These are phyloP conservation scores for Napeogenes sylphis DNA, from an alignment of 2,888 invertebrate species.

Conservation along the genomic window DNA sequence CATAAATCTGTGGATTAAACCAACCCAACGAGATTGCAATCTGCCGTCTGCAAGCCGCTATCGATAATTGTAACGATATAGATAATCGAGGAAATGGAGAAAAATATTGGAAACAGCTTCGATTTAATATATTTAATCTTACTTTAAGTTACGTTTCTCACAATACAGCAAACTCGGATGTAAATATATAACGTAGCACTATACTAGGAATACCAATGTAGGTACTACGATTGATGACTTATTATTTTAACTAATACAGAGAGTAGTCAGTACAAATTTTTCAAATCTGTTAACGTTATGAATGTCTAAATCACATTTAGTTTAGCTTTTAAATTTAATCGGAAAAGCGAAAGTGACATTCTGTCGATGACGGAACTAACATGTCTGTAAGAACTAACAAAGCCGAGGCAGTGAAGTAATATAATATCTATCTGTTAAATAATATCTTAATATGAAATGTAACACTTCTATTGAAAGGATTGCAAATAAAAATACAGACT, in stretches of 20 bases:
- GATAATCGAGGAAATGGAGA: slow-evolving; percentile 44
- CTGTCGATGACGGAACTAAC: no score
- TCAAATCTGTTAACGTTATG: no score
- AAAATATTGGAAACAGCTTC: slow-evolving; percentile 29
- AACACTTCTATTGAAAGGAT: slow-evolving; percentile 35
- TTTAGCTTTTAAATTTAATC: no score
- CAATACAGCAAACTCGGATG: background rate
- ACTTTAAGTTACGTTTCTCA: slow-evolving; percentile 16
- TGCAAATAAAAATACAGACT: slow-evolving; percentile 46
- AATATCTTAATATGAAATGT: slow-evolving; percentile 23
- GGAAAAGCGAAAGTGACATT: no score
- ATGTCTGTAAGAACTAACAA: no score
- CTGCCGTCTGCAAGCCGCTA: slow-evolving; percentile 57
- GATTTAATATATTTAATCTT: slow-evolving; percentile 33
- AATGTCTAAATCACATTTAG: no score
- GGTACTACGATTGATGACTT: no score
- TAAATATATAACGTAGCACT: no score
- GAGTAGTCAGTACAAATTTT: no score
- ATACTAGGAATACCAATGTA: no score
- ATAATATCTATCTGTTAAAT: slow-evolving; percentile 20
- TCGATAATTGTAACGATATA: slow-evolving; percentile 70
- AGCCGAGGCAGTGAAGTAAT: no score
- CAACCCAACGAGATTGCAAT: slow-evolving; percentile 71
- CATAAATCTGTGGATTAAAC: slow-evolving; percentile 72
- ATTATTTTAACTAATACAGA: no score